Percentiles rank a stretch among this genome's conserved stretches.
phyloP scores from a whole-genome alignment of 2,888 invertebrate genomes.

The Nephrotoma guestfalica region DNA sequence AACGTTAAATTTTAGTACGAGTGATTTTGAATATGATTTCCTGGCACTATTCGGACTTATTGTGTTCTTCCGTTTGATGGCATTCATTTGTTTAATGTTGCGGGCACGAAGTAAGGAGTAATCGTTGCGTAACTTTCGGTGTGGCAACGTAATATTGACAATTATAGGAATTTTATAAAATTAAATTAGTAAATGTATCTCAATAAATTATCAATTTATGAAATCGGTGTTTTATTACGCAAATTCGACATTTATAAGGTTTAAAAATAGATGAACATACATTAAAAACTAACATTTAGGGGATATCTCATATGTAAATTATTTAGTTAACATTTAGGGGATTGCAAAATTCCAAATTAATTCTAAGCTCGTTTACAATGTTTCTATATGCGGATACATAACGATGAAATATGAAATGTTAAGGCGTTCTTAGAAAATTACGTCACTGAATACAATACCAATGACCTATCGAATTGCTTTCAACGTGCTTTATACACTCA shows the following conservation, averaged over 20 bases:
- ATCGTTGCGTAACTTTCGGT: not conserved
- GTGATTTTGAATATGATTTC: slow-evolving; percentile 54
- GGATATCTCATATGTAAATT: not conserved
- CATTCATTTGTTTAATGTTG: slow-evolving; percentile 57
- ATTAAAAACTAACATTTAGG: not conserved
- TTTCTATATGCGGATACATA: too few relatives aligned
- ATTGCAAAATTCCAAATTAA: not conserved
- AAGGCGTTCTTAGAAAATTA: not conserved
- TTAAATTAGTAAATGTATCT: not conserved
- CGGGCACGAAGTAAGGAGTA: slow-evolving; percentile 50
- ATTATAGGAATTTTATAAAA: not conserved
- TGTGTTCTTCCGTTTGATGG: slow-evolving; percentile 56
- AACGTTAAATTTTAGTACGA: slow-evolving; percentile 61
- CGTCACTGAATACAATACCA: not conserved
- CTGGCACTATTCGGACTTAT: slow-evolving; percentile 54
- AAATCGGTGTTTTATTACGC: not conserved
- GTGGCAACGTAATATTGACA: not conserved
- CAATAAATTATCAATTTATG: not conserved
- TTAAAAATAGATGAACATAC: not conserved
- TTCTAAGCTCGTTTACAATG: too few relatives aligned
- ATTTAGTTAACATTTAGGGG: not conserved
- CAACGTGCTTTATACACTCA: not conserved
- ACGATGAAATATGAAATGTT: too few relatives aligned
- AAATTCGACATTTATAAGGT: not conserved
- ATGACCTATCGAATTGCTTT: not conserved